phyloP scores from a whole-genome alignment of 2,888 invertebrate species.

The Cactoblastis cactorum region DNA sequence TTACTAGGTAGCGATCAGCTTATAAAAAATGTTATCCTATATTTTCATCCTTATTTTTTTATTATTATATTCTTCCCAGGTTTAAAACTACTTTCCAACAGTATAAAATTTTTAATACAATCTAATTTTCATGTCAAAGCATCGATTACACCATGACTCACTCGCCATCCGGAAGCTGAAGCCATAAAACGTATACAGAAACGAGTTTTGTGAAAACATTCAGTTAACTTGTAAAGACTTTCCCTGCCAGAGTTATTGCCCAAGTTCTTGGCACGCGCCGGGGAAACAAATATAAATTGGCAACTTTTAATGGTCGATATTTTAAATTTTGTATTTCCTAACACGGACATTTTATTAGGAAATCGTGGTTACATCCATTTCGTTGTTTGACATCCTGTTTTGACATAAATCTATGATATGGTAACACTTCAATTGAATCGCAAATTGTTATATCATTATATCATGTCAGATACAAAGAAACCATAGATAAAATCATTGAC shows the following conservation, averaged over 20 bases:
- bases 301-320: conserved; percentile 16
- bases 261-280: conserved; percentile 42
- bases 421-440: too few species aligned
- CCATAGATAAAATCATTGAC: too few species aligned
- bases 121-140: neutral
- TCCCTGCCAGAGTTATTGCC: conserved; percentile 58
- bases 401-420: too few species aligned
- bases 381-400: too few species aligned
- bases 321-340: neutral
- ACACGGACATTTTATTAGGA: neutral
- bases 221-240: conserved; percentile 57
- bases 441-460: too few species aligned
- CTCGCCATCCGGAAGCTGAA: conserved; percentile 11
- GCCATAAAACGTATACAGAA: conserved; percentile 47
- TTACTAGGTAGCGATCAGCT: too few species aligned
- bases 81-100: too few species aligned
- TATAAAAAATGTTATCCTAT: too few species aligned
- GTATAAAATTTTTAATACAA: too few species aligned
- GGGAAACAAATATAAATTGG: conserved; percentile 34
- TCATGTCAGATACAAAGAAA: too few species aligned
- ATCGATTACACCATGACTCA: conserved; percentile 8
- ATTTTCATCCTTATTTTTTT: too few species aligned
- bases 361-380: neutral
- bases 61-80: too few species aligned
- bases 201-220: conserved; percentile 49